phyloP scores from a whole-genome alignment of 1,140 invertebrate species.

The Bathynomus jamesi region DNA sequence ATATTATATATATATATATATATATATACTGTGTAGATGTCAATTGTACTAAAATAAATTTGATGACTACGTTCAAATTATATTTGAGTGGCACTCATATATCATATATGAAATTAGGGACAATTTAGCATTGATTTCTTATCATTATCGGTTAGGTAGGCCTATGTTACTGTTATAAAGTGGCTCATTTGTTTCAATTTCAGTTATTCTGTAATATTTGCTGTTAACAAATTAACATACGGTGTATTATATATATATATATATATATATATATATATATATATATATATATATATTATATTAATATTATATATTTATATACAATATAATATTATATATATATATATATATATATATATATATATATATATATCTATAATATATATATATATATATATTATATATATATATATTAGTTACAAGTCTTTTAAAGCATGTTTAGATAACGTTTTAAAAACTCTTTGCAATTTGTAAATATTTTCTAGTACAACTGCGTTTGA shows the following conservation, averaged over 20 bases:
- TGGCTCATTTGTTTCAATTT: too few relatives aligned
- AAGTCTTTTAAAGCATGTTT: neutral
- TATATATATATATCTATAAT: neutral
- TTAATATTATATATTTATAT: neutral
- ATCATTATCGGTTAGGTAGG: too few relatives aligned
- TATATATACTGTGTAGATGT: too few relatives aligned
- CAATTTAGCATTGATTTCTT: too few relatives aligned
- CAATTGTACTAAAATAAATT: too few relatives aligned
- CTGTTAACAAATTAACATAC: too few relatives aligned
- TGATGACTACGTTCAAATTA: too few relatives aligned
- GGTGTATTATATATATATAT: slow-evolving; percentile 3
- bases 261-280: slow-evolving; percentile 3
- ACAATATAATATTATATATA: neutral
- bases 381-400: neutral
- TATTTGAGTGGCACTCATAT: too few relatives aligned
- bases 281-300: slow-evolving; percentile 2
- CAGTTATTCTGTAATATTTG: too few relatives aligned
- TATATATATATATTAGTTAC: neutral
- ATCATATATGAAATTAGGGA: too few relatives aligned
- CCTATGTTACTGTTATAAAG: too few relatives aligned
- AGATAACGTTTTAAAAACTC: neutral
- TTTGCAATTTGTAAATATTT: neutral
- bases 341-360: slow-evolving; percentile 3
- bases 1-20: neutral
- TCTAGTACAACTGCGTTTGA: neutral